These are phyloP conservation scores for Lepas anatifera DNA, from an alignment of 2,888 invertebrate genomes.

Conservation along the genomic window DNA sequence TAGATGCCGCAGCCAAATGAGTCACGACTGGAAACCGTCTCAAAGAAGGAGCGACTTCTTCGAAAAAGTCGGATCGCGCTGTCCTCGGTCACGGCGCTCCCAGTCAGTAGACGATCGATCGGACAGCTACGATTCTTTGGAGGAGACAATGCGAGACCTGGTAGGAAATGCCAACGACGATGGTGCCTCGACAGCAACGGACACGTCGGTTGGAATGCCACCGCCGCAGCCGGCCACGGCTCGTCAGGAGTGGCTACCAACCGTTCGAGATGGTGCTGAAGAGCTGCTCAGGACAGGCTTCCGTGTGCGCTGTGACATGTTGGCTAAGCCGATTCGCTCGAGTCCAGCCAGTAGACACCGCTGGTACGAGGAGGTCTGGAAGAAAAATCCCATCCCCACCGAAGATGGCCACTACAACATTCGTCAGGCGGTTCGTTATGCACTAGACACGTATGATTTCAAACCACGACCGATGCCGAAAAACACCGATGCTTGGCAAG, in stretches of 20 bases:
- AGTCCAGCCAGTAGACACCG: constrained; percentile 6
- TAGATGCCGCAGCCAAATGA: background rate
- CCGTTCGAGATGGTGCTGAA: background rate
- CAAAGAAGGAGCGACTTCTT: background rate
- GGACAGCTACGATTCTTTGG: background rate
- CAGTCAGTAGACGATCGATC: background rate
- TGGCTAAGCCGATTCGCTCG: background rate
- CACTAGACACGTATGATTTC: constrained; percentile 2
- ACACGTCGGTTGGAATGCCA: background rate
- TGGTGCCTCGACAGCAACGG: background rate
- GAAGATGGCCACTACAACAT: background rate
- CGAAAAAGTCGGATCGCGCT: background rate
- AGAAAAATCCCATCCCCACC: background rate
- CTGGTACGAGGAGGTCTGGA: constrained; percentile 11
- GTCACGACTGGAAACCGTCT: background rate
- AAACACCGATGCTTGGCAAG: background rate
- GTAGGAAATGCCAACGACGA: background rate
- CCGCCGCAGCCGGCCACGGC: background rate
- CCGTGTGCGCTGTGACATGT: background rate
- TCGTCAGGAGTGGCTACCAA: background rate
- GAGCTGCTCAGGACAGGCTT: constrained; percentile 9
- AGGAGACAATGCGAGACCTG: constrained; percentile 5
- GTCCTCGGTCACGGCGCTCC: background rate
- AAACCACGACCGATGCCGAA: background rate
- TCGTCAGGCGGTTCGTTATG: background rate